A percentile compares a stretch with the other conserved stretches of the same genome.
Conservation (phyloP, 2,888 invertebrate species). For the Hyppa rectilinea region DNA sequence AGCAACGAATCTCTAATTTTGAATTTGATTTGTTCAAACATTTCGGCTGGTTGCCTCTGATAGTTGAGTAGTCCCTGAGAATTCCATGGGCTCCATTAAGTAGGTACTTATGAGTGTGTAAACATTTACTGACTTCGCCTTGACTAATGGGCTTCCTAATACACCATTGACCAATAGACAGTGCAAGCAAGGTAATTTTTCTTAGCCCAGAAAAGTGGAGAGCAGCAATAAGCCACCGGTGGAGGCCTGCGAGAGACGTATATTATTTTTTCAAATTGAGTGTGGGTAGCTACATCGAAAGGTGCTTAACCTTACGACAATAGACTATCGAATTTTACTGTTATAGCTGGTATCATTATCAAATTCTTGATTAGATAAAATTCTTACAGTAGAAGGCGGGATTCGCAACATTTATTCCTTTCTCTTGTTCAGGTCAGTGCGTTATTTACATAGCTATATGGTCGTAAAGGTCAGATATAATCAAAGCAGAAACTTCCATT, state of each 20-base stretch:
- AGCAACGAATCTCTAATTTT: not conserved
- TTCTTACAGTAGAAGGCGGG: constrained; percentile 12
- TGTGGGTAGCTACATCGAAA: constrained; percentile 49
- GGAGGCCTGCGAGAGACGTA: not conserved
- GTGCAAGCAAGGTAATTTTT: constrained; percentile 10
- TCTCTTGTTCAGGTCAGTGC: constrained; percentile 11
- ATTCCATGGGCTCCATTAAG: constrained; percentile 9
- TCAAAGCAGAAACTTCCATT: constrained; percentile 55
- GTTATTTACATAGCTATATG: constrained; percentile 34
- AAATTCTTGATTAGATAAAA: constrained; percentile 11
- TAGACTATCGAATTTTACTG: constrained; percentile 35
- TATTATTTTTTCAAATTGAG: constrained; percentile 10
- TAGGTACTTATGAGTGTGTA: constrained; percentile 19
- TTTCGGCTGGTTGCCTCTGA: not conserved
- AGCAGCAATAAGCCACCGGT: constrained; percentile 4
- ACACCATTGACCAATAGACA: constrained; percentile 1
- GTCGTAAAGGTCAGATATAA: constrained; percentile 46
- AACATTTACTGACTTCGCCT: constrained; percentile 32
- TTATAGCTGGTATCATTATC: not conserved
- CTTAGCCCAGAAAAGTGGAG: too few relatives aligned
- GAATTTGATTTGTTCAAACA: constrained; percentile 5
- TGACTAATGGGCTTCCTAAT: constrained; percentile 27
- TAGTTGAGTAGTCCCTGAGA: not conserved
- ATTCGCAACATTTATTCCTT: constrained; percentile 18
- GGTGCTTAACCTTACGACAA: constrained; percentile 46